Percentiles rank a stretch among this genome's conserved stretches.
These are phyloP conservation scores for Telmatochromis brachygnathus DNA, from an alignment of 2,113 vertebrate genomes.

Conservation along the genomic window DNA sequence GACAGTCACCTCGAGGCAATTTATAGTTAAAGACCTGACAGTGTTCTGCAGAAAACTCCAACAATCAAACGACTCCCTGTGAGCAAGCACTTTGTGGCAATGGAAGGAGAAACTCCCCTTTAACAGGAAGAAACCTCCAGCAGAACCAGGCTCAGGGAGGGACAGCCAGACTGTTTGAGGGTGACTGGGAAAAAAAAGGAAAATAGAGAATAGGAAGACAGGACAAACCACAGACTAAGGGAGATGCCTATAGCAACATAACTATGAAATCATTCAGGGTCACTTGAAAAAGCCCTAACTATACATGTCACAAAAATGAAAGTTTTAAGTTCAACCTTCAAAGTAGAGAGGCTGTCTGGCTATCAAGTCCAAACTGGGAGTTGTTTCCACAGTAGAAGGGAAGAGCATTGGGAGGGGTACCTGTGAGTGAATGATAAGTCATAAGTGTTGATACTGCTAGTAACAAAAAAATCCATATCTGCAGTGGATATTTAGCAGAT, in stretches of 20 bases:
- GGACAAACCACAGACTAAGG: not conserved
- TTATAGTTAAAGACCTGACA: not conserved
- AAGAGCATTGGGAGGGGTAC: not conserved
- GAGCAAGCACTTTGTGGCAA: not conserved
- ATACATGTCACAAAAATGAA: rapidly evolving
- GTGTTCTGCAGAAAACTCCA: not conserved
- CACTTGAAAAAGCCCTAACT: not conserved
- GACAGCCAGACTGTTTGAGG: not conserved
- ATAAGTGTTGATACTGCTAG: not conserved
- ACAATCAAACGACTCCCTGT: not conserved
- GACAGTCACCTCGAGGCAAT: rapidly evolving
- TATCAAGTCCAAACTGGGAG: not conserved
- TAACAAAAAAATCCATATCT: not conserved
- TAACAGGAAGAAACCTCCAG: not conserved
- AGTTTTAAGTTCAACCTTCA: not conserved
- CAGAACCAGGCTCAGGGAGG: not conserved
- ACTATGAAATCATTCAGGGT: not conserved
- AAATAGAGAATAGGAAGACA: not conserved
- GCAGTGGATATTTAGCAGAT: not conserved
- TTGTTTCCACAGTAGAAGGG: not conserved
- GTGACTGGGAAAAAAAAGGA: not conserved
- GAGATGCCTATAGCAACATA: not conserved
- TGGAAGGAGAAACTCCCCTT: not conserved
- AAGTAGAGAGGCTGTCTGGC: not conserved
- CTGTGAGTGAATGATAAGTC: not conserved